These are phyloP conservation scores for Stenopsyche tienmushanensis DNA, from an alignment of 1,140 invertebrate genomes.

Conservation along the genomic window DNA sequence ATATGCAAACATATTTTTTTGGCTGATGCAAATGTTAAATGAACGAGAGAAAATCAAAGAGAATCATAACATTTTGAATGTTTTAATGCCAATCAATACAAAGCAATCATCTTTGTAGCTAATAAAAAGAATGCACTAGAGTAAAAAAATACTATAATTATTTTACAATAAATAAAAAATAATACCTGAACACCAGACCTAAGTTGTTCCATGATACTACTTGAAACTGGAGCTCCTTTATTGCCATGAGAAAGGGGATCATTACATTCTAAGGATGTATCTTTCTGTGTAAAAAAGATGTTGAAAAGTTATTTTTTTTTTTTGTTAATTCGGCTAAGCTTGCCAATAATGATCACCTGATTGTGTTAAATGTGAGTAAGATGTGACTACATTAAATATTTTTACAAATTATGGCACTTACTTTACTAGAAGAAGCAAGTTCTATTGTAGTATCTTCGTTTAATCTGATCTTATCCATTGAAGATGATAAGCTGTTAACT, in stretches of 20 bases:
- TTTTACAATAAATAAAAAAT: no score
- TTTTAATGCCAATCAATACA: no score
- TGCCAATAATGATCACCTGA: no score
- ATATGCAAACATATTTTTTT: no score
- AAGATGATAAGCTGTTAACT: constrained; percentile 16
- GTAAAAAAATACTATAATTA: no score
- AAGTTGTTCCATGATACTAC: constrained; percentile 62
- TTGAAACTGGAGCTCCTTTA: constrained; percentile 43
- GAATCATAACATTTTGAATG: no score
- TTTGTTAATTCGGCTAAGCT: no score
- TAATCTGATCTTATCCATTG: constrained; percentile 14
- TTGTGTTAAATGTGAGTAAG: background rate
- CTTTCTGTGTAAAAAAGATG: constrained; percentile 4
- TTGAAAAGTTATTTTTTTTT: no score
- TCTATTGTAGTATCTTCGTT: constrained; percentile 24
- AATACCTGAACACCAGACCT: constrained; percentile 58
- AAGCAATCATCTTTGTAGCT: no score
- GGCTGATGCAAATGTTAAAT: no score
- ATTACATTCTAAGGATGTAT: background rate
- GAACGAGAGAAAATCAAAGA: no score
- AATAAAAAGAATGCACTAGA: no score
- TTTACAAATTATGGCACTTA: background rate
- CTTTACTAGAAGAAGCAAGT: constrained; percentile 6
- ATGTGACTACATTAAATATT: background rate
- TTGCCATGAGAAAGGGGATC: background rate